Evolutionary conservation across 2,888 invertebrate species (phyloP).

Genomic region (Physocephala rufipes): DNA sequence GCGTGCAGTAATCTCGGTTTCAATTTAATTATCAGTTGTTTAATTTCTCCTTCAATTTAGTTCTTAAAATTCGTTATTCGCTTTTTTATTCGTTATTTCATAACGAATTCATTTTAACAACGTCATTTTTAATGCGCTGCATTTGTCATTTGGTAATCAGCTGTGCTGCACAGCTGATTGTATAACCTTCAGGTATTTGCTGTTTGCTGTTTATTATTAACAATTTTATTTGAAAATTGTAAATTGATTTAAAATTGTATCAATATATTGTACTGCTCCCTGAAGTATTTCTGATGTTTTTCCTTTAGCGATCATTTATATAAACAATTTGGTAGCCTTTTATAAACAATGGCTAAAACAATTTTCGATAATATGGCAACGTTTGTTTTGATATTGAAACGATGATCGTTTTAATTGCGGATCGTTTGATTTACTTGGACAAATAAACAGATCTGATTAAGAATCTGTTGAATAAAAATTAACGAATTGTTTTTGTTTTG

Average conservation of each 20-base stretch:
- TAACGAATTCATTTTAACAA: background rate
- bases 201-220: too few species aligned
- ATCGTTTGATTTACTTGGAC: background rate
- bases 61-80: too few species aligned
- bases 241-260: too few species aligned
- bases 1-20: too few species aligned
- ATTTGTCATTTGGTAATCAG: background rate
- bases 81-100: too few species aligned
- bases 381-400: background rate
- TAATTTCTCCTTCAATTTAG: too few species aligned
- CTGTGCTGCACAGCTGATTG: slow-evolving; percentile 2
- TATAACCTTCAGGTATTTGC: too few species aligned
- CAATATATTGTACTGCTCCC: too few species aligned
- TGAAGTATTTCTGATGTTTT: background rate
- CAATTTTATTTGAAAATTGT: too few species aligned
- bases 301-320: background rate
- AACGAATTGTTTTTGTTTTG: background rate
- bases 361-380: background rate
- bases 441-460: background rate
- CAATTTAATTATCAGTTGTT: too few species aligned
- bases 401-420: background rate
- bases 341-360: slow-evolving; percentile 12
- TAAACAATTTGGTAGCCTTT: slow-evolving; percentile 7
- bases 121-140: background rate
- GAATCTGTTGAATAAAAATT: background rate